Conservation (phyloP, 1,140 invertebrate genomes). For the Dinothrombium tinctorium region DNA sequence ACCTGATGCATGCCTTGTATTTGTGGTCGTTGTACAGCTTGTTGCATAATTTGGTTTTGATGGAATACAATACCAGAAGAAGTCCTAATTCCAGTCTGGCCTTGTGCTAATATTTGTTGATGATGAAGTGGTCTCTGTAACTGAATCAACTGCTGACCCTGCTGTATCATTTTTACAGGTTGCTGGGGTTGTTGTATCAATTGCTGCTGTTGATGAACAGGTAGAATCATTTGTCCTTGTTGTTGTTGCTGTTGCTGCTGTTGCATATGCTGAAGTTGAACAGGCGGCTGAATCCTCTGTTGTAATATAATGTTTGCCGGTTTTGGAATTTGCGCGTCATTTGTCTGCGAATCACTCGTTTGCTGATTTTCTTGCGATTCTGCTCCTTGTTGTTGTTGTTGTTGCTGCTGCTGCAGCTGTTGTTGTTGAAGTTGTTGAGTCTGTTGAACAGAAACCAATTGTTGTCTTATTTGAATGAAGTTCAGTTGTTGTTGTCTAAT, state of each 20-base stretch:
- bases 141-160: constrained; percentile 13
- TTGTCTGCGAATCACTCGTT: too few relatives aligned
- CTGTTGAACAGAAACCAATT: constrained; percentile 3
- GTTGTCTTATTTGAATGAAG: constrained; percentile 3
- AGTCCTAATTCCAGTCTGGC: too few relatives aligned
- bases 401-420: constrained; percentile 24
- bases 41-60: too few relatives aligned
- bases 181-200: constrained; percentile 24
- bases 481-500: constrained; percentile 6
- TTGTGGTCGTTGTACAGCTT: background rate
- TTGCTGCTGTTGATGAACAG: constrained; percentile 26
- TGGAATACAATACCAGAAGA: too few relatives aligned
- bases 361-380: too few relatives aligned
- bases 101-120: background rate
- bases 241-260: constrained; percentile 29
- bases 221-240: constrained; percentile 22
- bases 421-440: constrained; percentile 16
- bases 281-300: constrained; percentile 7
- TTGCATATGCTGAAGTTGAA: background rate
- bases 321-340: background rate
- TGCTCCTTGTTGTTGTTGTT: constrained; percentile 21
- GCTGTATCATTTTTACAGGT: constrained; percentile 20
- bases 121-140: constrained; percentile 1
- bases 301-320: constrained; percentile 1
- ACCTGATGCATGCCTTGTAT: constrained; percentile 1